A percentile compares a stretch with the other conserved stretches of the same genome.
Evolutionary conservation across 2,113 vertebrate species (phyloP).

Genomic region (Heterotis niloticus): DNA sequence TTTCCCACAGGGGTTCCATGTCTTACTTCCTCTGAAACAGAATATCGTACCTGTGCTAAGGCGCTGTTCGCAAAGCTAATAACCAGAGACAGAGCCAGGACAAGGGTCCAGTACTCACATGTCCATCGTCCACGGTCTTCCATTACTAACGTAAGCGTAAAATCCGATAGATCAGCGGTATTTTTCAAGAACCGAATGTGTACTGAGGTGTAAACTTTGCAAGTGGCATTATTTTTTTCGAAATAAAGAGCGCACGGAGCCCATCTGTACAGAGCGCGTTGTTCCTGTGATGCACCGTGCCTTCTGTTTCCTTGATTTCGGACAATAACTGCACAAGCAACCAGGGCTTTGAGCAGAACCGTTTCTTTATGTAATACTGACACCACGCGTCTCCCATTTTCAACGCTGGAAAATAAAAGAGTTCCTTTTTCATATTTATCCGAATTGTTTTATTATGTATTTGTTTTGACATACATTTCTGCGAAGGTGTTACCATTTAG

Average conservation of each 20-base stretch:
- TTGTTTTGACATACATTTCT: too few species aligned
- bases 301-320: background rate
- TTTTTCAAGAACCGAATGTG: too few species aligned
- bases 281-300: too few species aligned
- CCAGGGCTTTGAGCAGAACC: conserved; percentile 30
- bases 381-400: conserved; percentile 43
- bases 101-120: conserved; percentile 23
- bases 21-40: conserved; percentile 50
- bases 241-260: background rate
- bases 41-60: conserved; percentile 48
- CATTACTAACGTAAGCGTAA: background rate
- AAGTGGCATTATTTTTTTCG: background rate
- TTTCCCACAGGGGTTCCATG: conserved; percentile 55
- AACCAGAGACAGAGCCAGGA: conserved; percentile 30
- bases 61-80: conserved; percentile 33
- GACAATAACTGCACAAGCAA: conserved; percentile 28
- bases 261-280: background rate
- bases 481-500: too few species aligned
- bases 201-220: background rate
- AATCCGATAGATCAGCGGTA: too few species aligned
- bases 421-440: background rate
- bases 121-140: conserved; percentile 37
- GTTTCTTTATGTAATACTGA: conserved; percentile 38
- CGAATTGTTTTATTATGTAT: background rate
- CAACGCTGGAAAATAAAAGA: background rate